These are phyloP conservation scores for Noctua pronuba DNA, from an alignment of 2,888 invertebrate species.

Conservation along the genomic window DNA sequence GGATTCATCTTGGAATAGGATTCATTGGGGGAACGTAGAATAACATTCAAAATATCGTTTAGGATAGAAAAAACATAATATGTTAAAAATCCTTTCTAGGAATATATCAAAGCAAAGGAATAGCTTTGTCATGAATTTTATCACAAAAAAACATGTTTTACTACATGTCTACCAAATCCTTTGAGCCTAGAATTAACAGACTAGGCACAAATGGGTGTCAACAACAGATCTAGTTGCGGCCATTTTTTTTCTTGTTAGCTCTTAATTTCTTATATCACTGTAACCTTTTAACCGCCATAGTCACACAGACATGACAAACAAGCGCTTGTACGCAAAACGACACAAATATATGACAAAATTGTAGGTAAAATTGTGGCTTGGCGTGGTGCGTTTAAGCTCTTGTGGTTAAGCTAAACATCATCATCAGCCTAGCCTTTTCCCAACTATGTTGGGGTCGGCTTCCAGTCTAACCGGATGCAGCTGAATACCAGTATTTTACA, in stretches of 20 bases:
- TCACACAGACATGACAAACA: too few relatives aligned
- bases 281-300: too few relatives aligned
- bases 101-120: neutral
- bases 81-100: neutral
- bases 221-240: neutral
- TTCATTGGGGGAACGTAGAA: slow-evolving; percentile 17
- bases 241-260: neutral
- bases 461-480: too few relatives aligned
- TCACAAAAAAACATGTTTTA: neutral
- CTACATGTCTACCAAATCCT: neutral
- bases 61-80: neutral
- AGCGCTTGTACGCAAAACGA: too few relatives aligned
- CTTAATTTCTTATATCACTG: too few relatives aligned
- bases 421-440: too few relatives aligned
- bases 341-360: too few relatives aligned
- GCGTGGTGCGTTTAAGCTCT: too few relatives aligned
- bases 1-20: neutral
- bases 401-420: too few relatives aligned
- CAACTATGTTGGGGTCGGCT: too few relatives aligned
- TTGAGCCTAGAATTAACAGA: neutral
- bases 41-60: neutral
- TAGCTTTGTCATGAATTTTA: neutral
- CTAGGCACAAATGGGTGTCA: neutral
- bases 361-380: too few relatives aligned
- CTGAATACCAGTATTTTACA: too few relatives aligned